Conservation (phyloP, 2,113 vertebrate genomes). For the Anhinga rufa region DNA sequence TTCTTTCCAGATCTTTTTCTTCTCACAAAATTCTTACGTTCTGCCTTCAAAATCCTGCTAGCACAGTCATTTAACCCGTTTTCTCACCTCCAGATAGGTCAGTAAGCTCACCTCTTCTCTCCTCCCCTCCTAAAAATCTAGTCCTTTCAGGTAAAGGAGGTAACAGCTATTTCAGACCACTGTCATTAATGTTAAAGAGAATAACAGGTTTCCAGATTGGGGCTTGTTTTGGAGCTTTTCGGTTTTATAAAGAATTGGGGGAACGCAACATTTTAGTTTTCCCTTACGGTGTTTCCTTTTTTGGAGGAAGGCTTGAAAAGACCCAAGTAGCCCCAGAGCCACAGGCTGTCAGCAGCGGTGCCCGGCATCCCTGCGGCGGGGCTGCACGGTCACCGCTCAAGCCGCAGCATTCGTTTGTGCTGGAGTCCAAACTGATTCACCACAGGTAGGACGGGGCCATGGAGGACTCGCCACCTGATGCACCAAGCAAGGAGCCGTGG, state of each 20-base stretch:
- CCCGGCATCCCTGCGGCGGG: neutral
- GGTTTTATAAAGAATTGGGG: neutral
- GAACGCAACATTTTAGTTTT: neutral
- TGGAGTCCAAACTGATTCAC: neutral
- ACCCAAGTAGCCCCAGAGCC: neutral
- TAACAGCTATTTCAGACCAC: neutral
- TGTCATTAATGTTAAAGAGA: neutral
- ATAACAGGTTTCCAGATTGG: neutral
- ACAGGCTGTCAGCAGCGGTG: rapidly evolving
- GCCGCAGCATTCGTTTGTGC: rapidly evolving
- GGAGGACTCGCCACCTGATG: rapidly evolving
- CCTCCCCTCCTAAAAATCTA: neutral
- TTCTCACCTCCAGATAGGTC: neutral
- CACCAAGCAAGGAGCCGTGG: neutral
- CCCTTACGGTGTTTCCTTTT: neutral
- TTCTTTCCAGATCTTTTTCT: neutral
- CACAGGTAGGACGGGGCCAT: rapidly evolving
- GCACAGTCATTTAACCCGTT: neutral
- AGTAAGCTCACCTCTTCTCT: neutral
- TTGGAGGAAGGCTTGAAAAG: neutral
- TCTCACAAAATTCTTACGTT: neutral
- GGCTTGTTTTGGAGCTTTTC: neutral
- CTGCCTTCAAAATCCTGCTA: neutral
- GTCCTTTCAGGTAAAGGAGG: neutral
- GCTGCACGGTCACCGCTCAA: neutral